phyloP scores from a whole-genome alignment of 2,888 invertebrate species.

The Pandemis corylana region DNA sequence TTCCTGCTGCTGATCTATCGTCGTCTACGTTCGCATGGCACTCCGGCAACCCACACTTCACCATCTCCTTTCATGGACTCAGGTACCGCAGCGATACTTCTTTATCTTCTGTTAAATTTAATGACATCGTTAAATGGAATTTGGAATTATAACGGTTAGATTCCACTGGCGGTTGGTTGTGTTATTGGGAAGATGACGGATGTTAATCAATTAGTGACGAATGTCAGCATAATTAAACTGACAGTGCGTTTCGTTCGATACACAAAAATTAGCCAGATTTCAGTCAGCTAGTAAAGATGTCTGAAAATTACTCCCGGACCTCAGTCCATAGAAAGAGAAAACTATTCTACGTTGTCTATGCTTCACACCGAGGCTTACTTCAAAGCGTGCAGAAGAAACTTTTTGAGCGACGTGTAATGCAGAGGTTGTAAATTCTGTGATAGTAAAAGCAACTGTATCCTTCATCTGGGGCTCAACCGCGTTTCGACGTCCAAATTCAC shows the following conservation, averaged over 20 bases:
- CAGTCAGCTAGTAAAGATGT: background rate
- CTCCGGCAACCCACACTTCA: constrained; percentile 10
- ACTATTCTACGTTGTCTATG: no score
- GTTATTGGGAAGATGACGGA: background rate
- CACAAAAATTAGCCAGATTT: background rate
- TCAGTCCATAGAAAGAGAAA: no score
- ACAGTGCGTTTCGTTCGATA: background rate
- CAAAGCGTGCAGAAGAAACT: no score
- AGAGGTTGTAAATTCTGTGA: no score
- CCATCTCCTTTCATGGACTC: background rate
- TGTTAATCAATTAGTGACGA: background rate
- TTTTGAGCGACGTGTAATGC: no score
- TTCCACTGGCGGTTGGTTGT: background rate
- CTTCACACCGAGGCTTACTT: no score
- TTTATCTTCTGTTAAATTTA: constrained; percentile 2
- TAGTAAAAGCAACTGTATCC: no score
- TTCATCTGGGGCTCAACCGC: no score
- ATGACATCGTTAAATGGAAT: background rate
- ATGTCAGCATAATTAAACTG: background rate
- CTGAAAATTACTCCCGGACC: no score
- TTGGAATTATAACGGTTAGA: background rate
- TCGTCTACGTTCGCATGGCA: background rate
- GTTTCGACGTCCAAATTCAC: no score
- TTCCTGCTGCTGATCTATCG: background rate
- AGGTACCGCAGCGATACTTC: background rate